phyloP scores from a whole-genome alignment of 1,140 invertebrate species.

The Aphidius ervi region DNA sequence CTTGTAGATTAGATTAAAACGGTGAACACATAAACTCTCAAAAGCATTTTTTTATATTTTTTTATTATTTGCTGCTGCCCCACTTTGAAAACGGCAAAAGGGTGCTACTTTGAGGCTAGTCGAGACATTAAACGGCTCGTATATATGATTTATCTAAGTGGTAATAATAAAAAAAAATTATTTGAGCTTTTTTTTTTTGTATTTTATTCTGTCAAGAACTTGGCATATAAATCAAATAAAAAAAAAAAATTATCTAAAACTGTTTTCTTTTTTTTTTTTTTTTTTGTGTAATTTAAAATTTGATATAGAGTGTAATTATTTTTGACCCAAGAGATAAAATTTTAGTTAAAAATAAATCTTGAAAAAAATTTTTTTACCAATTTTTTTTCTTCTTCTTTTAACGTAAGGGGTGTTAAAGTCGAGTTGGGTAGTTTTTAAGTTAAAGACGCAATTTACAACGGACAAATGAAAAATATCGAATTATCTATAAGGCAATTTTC shows the following conservation, averaged over 20 bases:
- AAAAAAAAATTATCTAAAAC: neutral
- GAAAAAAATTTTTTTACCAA: neutral
- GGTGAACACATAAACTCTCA: constrained; percentile 43
- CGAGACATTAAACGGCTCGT: constrained; percentile 26
- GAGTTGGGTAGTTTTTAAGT: constrained; percentile 2
- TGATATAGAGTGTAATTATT: constrained; percentile 3
- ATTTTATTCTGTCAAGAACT: neutral
- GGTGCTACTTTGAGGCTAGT: constrained; percentile 11
- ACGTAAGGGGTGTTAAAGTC: neutral
- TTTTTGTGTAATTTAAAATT: neutral
- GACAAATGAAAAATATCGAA: constrained; percentile 11
- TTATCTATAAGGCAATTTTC: constrained; percentile 10
- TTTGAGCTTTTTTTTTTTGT: neutral
- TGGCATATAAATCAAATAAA: neutral
- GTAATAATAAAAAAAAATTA: constrained; percentile 3
- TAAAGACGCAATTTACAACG: constrained; percentile 9
- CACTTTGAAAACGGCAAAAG: constrained; percentile 9
- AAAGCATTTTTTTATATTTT: neutral
- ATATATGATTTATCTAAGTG: constrained; percentile 52
- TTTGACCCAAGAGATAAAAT: neutral
- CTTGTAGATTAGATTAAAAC: constrained; percentile 52
- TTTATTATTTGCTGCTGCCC: too few relatives aligned
- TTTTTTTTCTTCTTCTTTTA: neutral
- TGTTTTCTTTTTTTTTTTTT: neutral
- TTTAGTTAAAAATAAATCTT: neutral